Evolutionary conservation across 2,797 vertebrate genomes (phyloP).

Genomic region (Macrochelys suwanniensis): DNA sequence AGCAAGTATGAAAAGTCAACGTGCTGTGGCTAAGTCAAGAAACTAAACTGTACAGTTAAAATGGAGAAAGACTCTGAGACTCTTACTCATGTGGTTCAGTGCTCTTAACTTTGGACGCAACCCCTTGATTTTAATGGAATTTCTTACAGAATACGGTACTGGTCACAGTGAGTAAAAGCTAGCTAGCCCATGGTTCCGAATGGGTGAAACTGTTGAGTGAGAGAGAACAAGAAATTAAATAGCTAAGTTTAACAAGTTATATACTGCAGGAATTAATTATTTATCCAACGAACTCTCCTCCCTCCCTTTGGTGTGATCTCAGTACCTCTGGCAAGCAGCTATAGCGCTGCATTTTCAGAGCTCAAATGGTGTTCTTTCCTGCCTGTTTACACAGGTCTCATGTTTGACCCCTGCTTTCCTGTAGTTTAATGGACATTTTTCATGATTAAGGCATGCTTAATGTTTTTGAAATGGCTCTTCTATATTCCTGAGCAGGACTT

Average conservation of each 20-base stretch:
- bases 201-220: conserved; percentile 28
- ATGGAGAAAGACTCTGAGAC: not conserved
- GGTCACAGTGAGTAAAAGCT: no score
- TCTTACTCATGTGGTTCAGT: not conserved
- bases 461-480: not conserved
- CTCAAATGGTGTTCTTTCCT: not conserved
- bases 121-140: not conserved
- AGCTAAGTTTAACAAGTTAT: conserved; percentile 9
- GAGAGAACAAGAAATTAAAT: conserved; percentile 45
- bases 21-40: not conserved
- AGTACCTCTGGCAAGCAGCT: conserved; percentile 47
- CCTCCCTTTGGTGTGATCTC: conserved; percentile 24
- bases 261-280: conserved; percentile 51
- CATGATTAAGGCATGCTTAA: not conserved
- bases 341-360: not conserved
- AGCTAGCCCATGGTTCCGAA: not conserved
- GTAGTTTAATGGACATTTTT: not conserved
- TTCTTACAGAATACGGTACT: not conserved
- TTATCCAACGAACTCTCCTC: not conserved
- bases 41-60: not conserved
- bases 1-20: not conserved
- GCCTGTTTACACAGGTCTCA: not conserved
- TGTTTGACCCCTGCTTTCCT: not conserved
- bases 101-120: conserved; percentile 16
- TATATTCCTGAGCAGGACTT: not conserved